Evolutionary conservation across 2,888 invertebrate genomes (phyloP).

Genomic region (Drosophila barbarae): DNA sequence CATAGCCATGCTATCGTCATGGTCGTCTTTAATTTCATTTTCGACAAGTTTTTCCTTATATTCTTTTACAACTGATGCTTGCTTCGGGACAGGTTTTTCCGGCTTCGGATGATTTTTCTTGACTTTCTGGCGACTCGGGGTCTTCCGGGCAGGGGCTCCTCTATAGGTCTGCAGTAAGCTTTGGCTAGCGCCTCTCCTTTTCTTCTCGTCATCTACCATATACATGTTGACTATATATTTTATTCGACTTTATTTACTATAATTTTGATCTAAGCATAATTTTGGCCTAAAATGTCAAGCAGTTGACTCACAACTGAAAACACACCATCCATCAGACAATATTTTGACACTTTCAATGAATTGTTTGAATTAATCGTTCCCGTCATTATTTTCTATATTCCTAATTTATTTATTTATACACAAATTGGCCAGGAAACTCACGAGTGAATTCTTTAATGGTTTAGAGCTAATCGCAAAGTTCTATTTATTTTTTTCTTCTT

Average conservation of each 20-base stretch:
- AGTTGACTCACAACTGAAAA: not conserved
- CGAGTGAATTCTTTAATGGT: slow-evolving; percentile 21
- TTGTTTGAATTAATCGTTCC: slow-evolving; percentile 54
- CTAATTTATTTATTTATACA: slow-evolving; percentile 39
- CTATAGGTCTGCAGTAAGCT: not conserved
- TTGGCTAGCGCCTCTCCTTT: not conserved
- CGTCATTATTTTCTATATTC: slow-evolving; percentile 5
- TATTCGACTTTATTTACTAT: not conserved
- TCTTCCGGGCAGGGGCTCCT: not conserved
- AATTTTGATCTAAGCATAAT: slow-evolving; percentile 5
- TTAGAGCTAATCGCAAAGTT: slow-evolving; percentile 22
- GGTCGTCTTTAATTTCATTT: not conserved
- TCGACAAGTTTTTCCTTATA: no score
- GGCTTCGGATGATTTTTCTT: not conserved
- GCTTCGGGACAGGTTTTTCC: not conserved
- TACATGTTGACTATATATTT: not conserved
- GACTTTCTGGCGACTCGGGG: not conserved
- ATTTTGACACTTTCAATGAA: slow-evolving; percentile 60
- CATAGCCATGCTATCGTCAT: slow-evolving; percentile 13
- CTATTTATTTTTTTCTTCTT: slow-evolving; percentile 1
- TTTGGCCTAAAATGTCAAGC: slow-evolving; percentile 9
- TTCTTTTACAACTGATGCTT: no score
- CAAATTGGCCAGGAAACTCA: slow-evolving; percentile 5
- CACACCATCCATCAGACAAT: not conserved
- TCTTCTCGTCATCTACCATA: no score